Percentiles rank a stretch among this genome's conserved stretches.
These are phyloP conservation scores for Megalops cyprinoides DNA, from an alignment of 2,797 vertebrate genomes.

Conservation along the genomic window DNA sequence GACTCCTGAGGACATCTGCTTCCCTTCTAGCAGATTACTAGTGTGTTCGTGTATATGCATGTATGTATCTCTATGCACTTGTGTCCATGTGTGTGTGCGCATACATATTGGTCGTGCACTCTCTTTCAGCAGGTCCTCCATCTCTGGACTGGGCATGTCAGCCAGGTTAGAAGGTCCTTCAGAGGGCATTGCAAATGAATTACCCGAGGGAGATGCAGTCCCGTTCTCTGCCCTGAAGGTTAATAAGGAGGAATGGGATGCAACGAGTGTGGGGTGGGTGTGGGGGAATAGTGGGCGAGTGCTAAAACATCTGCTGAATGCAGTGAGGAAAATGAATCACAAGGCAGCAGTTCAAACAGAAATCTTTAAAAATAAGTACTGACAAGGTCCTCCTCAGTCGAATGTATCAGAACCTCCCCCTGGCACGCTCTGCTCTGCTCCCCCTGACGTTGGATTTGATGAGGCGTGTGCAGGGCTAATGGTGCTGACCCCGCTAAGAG, in stretches of 20 bases:
- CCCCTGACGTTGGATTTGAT: conserved; percentile 24
- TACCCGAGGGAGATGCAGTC: not conserved
- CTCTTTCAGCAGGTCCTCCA: not conserved
- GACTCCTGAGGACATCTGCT: not conserved
- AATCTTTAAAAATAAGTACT: conserved; percentile 14
- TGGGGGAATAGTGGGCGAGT: not conserved
- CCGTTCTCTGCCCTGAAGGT: not conserved
- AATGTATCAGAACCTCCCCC: not conserved
- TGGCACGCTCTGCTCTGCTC: conserved; percentile 3
- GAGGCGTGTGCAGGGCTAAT: conserved; percentile 39
- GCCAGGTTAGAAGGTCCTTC: conserved; percentile 17
- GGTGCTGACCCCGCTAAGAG: conserved; percentile 57
- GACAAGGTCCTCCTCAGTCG: conserved; percentile 21
- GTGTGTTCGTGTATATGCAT: not conserved
- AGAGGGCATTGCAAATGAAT: conserved; percentile 7
- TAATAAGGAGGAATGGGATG: conserved; percentile 25
- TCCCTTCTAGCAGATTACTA: not conserved
- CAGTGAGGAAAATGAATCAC: conserved; percentile 13
- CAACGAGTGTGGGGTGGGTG: no score
- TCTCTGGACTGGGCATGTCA: not conserved
- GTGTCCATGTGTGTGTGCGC: not conserved
- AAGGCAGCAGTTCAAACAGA: not conserved
- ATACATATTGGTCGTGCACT: not conserved
- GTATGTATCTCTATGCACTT: not conserved
- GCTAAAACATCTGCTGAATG: not conserved